These are phyloP conservation scores for Campylomormyrus numenius DNA, from an alignment of 2,113 vertebrate species.

Conservation along the genomic window DNA sequence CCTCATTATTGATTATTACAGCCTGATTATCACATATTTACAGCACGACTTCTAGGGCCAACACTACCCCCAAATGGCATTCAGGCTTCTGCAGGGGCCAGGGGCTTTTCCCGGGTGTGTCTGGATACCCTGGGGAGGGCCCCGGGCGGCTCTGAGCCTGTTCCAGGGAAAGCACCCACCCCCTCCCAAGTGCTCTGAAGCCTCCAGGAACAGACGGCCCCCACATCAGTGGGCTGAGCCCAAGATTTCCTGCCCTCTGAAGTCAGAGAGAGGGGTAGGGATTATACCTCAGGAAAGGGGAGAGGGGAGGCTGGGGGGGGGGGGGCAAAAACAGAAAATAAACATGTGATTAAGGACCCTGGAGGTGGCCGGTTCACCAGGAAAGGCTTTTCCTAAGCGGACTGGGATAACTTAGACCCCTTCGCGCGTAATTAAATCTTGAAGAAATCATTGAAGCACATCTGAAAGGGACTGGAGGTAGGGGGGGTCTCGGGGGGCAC, in stretches of 20 bases:
- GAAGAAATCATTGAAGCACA: conserved; percentile 70
- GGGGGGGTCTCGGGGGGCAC: conserved; percentile 24
- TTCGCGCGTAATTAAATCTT: conserved; percentile 69
- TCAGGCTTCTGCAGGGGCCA: neutral
- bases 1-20: neutral
- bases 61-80: neutral
- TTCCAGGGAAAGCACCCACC: neutral
- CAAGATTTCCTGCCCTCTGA: conserved; percentile 16
- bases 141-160: neutral
- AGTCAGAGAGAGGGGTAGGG: conserved; percentile 27
- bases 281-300: conserved; percentile 27
- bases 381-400: conserved; percentile 50
- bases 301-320: conserved; percentile 23
- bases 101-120: neutral
- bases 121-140: neutral
- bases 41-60: neutral
- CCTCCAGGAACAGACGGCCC: conserved; percentile 26
- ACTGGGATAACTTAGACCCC: conserved; percentile 62
- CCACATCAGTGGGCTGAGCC: conserved; percentile 28
- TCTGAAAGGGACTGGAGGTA: conserved; percentile 56
- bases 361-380: conserved; percentile 60
- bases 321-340: conserved; percentile 36
- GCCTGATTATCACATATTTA: neutral
- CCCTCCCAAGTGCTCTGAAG: conserved; percentile 8
- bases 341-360: conserved; percentile 65